These are phyloP conservation scores for Ochropacha duplaris DNA, from an alignment of 2,888 invertebrate species.

Conservation along the genomic window DNA sequence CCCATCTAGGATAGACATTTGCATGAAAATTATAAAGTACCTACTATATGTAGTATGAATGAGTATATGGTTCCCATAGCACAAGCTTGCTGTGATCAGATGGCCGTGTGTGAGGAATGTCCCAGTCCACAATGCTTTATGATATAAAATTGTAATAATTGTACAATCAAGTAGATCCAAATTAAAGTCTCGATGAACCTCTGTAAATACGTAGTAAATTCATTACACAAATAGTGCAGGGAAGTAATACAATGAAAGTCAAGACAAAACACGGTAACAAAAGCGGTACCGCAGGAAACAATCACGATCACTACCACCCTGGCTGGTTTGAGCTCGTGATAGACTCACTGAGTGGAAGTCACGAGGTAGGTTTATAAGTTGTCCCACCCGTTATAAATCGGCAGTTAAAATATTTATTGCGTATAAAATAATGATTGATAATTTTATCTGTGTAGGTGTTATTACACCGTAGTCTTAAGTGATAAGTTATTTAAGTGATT, in stretches of 20 bases:
- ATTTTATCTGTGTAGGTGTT: constrained; percentile 24
- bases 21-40: too few species aligned
- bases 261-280: constrained; percentile 46
- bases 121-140: too few species aligned
- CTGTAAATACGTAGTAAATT: constrained; percentile 49
- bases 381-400: constrained; percentile 53
- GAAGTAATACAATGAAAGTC: constrained; percentile 41
- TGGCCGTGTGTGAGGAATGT: too few species aligned
- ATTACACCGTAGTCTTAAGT: constrained; percentile 6
- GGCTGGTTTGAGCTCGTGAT: constrained; percentile 43
- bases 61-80: too few species aligned
- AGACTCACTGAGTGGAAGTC: constrained; percentile 56
- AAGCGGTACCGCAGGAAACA: constrained; percentile 32
- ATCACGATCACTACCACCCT: constrained; percentile 35
- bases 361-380: constrained; percentile 72
- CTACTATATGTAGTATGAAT: too few species aligned
- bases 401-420: constrained; percentile 60
- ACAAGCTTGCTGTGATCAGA: too few species aligned
- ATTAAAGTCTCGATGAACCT: neutral
- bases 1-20: too few species aligned
- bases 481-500: neutral
- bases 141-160: neutral
- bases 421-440: constrained; percentile 43
- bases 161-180: neutral
- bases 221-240: constrained; percentile 45